Percentiles rank a stretch among this genome's conserved stretches.
Evolutionary conservation across 2,113 vertebrate genomes (phyloP).

Genomic region (Pandion haliaetus): DNA sequence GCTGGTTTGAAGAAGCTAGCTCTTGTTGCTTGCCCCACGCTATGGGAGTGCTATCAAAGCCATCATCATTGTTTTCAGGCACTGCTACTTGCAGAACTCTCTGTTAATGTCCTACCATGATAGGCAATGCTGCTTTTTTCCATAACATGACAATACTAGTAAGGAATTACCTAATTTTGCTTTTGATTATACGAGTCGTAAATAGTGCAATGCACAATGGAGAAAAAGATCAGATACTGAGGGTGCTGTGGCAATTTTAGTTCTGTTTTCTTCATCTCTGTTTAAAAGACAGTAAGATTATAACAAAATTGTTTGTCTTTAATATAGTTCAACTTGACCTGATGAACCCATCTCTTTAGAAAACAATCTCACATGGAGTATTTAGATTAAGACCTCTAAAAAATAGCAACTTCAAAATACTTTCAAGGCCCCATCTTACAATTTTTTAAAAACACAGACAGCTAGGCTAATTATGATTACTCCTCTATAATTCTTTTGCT

Average conservation of each 20-base stretch:
- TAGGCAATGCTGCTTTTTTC: neutral
- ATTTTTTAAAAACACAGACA: neutral
- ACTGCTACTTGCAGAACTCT: neutral
- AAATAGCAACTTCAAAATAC: slow-evolving; percentile 17
- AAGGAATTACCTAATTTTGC: neutral
- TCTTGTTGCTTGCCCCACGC: neutral
- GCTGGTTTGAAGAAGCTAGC: neutral
- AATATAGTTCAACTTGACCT: slow-evolving; percentile 40
- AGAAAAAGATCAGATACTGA: neutral
- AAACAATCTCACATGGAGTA: slow-evolving; percentile 30
- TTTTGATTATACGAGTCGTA: neutral
- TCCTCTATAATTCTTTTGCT: slow-evolving; percentile 6
- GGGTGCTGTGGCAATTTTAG: slow-evolving; percentile 12
- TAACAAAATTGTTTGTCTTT: slow-evolving; percentile 63
- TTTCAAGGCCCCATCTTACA: neutral
- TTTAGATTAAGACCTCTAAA: slow-evolving; percentile 47
- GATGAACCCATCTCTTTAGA: slow-evolving; percentile 30
- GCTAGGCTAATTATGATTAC: slow-evolving; percentile 36
- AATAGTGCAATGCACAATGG: neutral
- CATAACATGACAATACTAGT: neutral
- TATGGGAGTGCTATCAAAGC: neutral
- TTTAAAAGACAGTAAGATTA: slow-evolving; percentile 44
- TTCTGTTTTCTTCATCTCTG: slow-evolving; percentile 24
- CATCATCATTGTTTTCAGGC: neutral
- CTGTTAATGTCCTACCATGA: neutral